Evolutionary conservation across 1,140 invertebrate genomes (phyloP).

Genomic region (Camponotus floridanus): DNA sequence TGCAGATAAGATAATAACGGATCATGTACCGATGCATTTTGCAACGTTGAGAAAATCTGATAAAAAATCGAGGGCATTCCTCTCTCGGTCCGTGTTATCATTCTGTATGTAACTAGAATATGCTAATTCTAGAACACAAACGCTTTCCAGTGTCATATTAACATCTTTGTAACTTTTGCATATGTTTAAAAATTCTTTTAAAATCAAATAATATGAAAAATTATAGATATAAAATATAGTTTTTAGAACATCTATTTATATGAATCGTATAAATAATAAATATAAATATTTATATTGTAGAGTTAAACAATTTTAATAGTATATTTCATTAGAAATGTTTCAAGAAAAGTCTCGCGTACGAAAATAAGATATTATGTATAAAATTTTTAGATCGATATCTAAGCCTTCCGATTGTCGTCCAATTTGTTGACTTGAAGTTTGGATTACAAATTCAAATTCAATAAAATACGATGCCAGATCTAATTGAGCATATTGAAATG

Average conservation of each 20-base stretch:
- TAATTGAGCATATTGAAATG: background rate
- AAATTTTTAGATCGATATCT: background rate
- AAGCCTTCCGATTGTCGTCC: background rate
- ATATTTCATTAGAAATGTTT: background rate
- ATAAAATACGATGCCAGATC: background rate
- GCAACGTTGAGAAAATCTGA: slow-evolving; percentile 38
- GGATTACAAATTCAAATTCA: background rate
- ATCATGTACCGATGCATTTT: slow-evolving; percentile 30
- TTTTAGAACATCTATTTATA: background rate
- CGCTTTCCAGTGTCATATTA: background rate
- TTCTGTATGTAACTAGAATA: slow-evolving; percentile 18
- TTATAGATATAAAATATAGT: background rate
- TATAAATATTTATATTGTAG: background rate
- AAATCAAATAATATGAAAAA: slow-evolving; percentile 1
- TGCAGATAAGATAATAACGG: slow-evolving; percentile 68
- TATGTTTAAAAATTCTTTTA: background rate
- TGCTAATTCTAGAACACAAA: slow-evolving; percentile 7
- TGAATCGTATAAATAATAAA: background rate
- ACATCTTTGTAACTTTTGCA: background rate
- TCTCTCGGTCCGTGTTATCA: background rate
- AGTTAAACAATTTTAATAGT: background rate
- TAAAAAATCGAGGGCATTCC: slow-evolving; percentile 33
- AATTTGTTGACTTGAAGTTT: background rate
- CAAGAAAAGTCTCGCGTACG: background rate
- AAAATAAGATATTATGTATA: background rate